Evolutionary conservation across 2,888 invertebrate genomes (phyloP).

Genomic region (Pheosia gnoma): DNA sequence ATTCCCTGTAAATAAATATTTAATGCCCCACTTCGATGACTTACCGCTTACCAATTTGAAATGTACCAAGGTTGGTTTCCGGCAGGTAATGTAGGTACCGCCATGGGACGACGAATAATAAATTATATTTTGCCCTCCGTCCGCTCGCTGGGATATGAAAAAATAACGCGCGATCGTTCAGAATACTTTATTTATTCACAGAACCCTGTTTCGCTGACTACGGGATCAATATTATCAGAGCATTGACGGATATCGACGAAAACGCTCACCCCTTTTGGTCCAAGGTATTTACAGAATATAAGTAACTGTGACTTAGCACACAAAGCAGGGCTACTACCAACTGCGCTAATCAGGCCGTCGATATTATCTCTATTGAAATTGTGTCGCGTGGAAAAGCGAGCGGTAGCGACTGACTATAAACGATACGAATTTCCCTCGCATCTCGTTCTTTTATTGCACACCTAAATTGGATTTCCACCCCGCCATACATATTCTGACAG

Average conservation of each 20-base stretch:
- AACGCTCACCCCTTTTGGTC: conserved; percentile 1
- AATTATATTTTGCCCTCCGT: conserved; percentile 51
- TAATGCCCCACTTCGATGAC: conserved; percentile 7
- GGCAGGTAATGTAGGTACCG: conserved; percentile 36
- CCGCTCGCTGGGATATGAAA: conserved; percentile 59
- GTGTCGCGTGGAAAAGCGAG: conserved; percentile 23
- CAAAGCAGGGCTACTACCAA: too few relatives aligned
- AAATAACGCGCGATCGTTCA: conserved; percentile 42
- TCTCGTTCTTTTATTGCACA: conserved; percentile 65
- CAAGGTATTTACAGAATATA: neutral
- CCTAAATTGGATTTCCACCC: conserved; percentile 65
- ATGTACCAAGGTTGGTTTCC: conserved; percentile 34
- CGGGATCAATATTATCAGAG: conserved; percentile 16
- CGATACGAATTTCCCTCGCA: conserved; percentile 41
- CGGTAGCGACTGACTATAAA: conserved; percentile 23
- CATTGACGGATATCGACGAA: conserved; percentile 14
- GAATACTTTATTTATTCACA: conserved; percentile 29
- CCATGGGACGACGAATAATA: conserved; percentile 50
- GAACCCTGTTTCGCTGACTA: conserved; percentile 4
- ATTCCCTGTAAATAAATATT: conserved; percentile 33
- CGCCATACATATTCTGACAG: conserved; percentile 48
- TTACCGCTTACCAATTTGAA: conserved; percentile 13
- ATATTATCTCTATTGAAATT: neutral
- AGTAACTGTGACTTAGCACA: too few relatives aligned
- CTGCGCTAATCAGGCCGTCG: too few relatives aligned